Percentiles rank a stretch among this genome's conserved stretches.
These are phyloP conservation scores for Geophilus truncorum DNA, from an alignment of 2,888 invertebrate species.

Conservation along the genomic window DNA sequence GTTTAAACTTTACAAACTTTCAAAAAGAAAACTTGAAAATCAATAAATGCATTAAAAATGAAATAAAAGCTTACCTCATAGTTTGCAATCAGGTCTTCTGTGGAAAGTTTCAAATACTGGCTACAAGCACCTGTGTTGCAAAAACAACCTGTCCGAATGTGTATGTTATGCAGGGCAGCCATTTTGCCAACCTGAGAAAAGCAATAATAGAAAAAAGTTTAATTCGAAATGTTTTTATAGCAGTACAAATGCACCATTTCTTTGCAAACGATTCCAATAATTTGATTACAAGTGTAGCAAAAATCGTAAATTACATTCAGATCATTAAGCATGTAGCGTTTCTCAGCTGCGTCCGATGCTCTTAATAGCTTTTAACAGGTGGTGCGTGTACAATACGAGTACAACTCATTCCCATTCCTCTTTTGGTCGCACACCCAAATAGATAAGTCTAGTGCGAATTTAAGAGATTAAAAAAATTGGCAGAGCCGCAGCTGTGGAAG, in stretches of 20 bases:
- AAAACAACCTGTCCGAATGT: conserved; percentile 88
- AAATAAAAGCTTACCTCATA: conserved; percentile 56
- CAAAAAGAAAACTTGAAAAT: too few relatives aligned
- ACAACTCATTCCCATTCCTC: conserved; percentile 7
- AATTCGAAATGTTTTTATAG: neutral
- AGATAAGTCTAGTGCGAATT: conserved; percentile 2
- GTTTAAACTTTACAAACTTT: too few relatives aligned
- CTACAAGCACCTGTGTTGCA: conserved; percentile 96
- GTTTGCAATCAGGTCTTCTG: conserved; percentile 67
- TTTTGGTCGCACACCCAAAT: neutral
- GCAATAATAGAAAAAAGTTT: neutral
- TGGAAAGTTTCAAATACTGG: conserved; percentile 63
- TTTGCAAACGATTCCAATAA: conserved; percentile 6
- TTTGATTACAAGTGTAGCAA: neutral
- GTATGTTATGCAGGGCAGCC: conserved; percentile 77
- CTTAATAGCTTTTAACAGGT: neutral
- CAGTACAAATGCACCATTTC: neutral
- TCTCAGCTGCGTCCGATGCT: neutral
- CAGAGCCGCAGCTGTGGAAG: neutral
- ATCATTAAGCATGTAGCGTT: neutral
- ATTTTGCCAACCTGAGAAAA: conserved; percentile 70
- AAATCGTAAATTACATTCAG: neutral
- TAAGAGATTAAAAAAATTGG: neutral
- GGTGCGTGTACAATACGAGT: neutral
- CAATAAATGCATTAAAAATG: neutral